phyloP scores from a whole-genome alignment of 2,113 vertebrate species.

The Phalacrocorax pelagicus region DNA sequence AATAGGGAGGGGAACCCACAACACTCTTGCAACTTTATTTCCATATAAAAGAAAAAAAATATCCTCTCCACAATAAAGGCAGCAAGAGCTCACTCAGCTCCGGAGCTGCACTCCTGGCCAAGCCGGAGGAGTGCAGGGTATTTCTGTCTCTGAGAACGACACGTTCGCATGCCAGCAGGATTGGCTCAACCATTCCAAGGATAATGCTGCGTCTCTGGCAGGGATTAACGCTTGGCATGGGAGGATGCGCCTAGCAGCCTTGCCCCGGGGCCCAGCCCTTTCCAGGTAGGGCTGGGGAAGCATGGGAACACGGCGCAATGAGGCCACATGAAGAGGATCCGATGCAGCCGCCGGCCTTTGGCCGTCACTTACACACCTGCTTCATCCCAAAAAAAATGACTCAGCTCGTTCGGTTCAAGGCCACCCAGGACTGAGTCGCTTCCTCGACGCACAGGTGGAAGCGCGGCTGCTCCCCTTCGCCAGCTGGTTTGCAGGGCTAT shows the following conservation, averaged over 20 bases:
- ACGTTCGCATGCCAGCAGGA: neutral
- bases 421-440: neutral
- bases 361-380: neutral
- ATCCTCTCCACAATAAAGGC: slow-evolving; percentile 25
- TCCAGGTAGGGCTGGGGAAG: neutral
- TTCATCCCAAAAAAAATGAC: neutral
- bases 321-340: neutral
- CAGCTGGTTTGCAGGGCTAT: neutral
- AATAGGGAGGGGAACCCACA: neutral
- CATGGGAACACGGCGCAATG: neutral
- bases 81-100: neutral
- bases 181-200: neutral
- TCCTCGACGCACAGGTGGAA: neutral
- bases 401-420: neutral
- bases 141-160: neutral
- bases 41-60: neutral
- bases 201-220: neutral
- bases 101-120: neutral
- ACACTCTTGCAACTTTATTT: slow-evolving; percentile 22
- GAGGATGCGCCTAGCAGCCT: neutral
- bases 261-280: neutral
- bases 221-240: neutral
- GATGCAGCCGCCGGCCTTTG: neutral
- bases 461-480: neutral
- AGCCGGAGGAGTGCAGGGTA: neutral